A percentile compares a stretch with the other conserved stretches of the same genome.
These are phyloP conservation scores for Hirudinaria manillensis DNA, from an alignment of 2,888 invertebrate species.

Conservation along the genomic window DNA sequence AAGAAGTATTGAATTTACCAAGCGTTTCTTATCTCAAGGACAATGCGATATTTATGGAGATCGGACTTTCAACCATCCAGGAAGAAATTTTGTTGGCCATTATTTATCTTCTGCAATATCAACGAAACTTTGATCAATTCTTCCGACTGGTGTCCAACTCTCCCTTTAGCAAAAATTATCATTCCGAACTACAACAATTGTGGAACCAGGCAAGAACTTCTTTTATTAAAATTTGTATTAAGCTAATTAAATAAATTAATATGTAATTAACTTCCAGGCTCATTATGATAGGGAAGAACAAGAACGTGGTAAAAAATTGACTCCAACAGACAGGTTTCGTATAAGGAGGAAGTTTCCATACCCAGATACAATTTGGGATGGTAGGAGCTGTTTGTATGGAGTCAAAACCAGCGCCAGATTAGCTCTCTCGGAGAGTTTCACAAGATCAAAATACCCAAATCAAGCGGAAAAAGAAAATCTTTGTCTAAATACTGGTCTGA, in stretches of 20 bases:
- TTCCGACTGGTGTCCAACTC: neutral
- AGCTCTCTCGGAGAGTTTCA: neutral
- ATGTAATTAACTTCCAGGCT: neutral
- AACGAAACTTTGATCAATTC: neutral
- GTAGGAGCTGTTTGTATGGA: neutral
- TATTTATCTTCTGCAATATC: neutral
- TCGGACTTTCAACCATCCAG: neutral
- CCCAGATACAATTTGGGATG: constrained; percentile 6
- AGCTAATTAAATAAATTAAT: neutral
- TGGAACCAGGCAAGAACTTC: constrained; percentile 9
- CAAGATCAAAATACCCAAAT: constrained; percentile 1
- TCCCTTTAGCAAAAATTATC: neutral
- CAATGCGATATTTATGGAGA: neutral
- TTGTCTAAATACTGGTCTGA: neutral
- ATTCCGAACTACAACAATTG: neutral
- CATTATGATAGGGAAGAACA: constrained; percentile 1
- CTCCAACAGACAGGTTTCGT: constrained; percentile 10
- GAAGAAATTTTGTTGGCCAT: neutral
- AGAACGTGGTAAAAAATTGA: neutral
- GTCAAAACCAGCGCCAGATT: neutral
- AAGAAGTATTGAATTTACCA: neutral
- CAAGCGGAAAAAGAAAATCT: constrained; percentile 1
- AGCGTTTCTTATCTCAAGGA: neutral
- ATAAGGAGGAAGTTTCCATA: constrained; percentile 6
- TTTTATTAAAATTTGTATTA: neutral